Evolutionary conservation across 2,113 vertebrate species (phyloP).

Genomic region (Pituophis catenifer): DNA sequence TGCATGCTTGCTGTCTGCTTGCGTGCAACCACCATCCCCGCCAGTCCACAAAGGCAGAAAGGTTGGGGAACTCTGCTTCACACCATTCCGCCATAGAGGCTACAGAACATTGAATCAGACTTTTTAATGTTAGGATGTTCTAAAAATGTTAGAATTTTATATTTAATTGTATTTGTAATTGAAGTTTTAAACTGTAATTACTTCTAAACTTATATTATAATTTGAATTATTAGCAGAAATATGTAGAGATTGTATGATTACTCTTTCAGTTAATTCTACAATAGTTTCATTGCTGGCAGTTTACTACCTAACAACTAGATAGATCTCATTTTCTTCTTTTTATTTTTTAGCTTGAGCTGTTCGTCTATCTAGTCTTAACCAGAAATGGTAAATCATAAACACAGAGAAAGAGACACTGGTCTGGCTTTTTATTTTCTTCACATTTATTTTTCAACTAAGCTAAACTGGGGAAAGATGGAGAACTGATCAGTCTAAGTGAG

Average conservation of each 20-base stretch:
- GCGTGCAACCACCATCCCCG: background rate
- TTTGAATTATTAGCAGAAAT: background rate
- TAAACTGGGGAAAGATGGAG: background rate
- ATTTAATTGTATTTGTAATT: background rate
- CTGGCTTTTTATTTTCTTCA: background rate
- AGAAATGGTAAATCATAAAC: background rate
- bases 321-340: background rate
- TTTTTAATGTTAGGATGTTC: background rate
- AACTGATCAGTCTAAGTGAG: background rate
- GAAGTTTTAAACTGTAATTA: background rate
- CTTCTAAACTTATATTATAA: background rate
- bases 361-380: background rate
- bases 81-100: background rate
- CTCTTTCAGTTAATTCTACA: background rate
- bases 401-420: background rate
- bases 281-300: background rate
- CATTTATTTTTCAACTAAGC: background rate
- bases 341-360: background rate
- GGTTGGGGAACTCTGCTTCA: background rate
- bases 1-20: background rate
- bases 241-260: background rate
- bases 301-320: no score
- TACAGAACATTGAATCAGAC: background rate
- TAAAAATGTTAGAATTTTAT: background rate
- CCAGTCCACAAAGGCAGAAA: background rate